Base-by-base conservation (phyloP, 2,797 vertebrate genomes). In the Rhinatrema bivittatum region DNA sequence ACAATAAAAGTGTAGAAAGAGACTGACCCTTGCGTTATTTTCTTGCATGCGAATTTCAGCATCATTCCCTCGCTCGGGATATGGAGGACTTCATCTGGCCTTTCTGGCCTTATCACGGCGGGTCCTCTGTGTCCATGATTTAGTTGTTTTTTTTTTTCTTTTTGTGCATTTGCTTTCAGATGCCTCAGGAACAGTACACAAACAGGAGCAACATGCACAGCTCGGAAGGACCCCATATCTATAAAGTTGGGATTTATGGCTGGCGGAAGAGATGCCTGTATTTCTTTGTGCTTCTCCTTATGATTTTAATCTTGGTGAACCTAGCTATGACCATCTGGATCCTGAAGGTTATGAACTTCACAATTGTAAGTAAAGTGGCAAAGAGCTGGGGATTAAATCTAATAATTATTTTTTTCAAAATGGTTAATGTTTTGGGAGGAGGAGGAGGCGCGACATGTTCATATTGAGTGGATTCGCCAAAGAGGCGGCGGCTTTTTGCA, bases 311-410 rank as follows among this genome's bases (percentile, higher is more conserved):
- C 70, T 86, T 99, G 78, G 87, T 98, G 87, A 99, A 99, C 84
- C 82, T 99, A 76, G 94, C 94, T 19, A 86, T 99, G 71, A 99
- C 95, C 73, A 96, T 99, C 87, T 99, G 95, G 95, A 99, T 99
- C 79, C 93, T 99, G 70, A 99, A 99, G 75, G 94, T 99, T 86
- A 99, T 99, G 95, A 97, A 97, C 87, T 99, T 99, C 88, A 96
- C 93, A 71, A 96, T 94, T 62, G 95, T 99, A 90, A 97, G 95
- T 95, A 60, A 36, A 33, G 6, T n/a, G 23, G 10, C 10, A 6
- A 8, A 5, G 23, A 10, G n/a, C 2, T 35, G 38, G 20, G 25
- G n/a, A 19, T n/a, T n/a, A n/a, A n/a, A n/a, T n/a, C n/a, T n/a
- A n/a, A n/a, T n/a, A n/a, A n/a, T n/a, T n/a, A n/a, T n/a, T n/a